Evolutionary conservation across 1,140 invertebrate species (phyloP).

Genomic region (Catajapyx aquilonaris): DNA sequence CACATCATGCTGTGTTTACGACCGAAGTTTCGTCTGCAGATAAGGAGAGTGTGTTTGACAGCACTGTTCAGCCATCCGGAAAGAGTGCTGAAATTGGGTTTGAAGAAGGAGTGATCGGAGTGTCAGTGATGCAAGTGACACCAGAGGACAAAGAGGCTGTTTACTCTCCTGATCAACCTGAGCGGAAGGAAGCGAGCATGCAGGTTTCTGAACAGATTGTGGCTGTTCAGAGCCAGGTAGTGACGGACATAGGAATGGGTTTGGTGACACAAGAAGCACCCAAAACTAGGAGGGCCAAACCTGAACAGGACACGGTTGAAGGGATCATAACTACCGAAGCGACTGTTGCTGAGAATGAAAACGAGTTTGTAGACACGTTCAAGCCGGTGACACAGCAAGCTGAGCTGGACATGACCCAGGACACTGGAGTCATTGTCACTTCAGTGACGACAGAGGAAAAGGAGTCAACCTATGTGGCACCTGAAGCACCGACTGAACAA

Average conservation of each 20-base stretch:
- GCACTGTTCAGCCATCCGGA: conserved; percentile 8
- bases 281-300: too few species aligned
- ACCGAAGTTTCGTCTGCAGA: conserved; percentile 17
- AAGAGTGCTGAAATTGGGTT: conserved; percentile 2
- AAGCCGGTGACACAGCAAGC: conserved; percentile 18
- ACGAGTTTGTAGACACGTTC: conserved; percentile 15
- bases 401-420: conserved; percentile 12
- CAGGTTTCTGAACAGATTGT: too few species aligned
- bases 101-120: conserved; percentile 6
- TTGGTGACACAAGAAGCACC: too few species aligned
- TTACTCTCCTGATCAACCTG: too few species aligned
- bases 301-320: too few species aligned
- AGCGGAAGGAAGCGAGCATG: too few species aligned
- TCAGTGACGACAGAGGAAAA: conserved; percentile 23
- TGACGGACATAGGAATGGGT: too few species aligned
- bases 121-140: conserved; percentile 16
- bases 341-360: conserved; percentile 20
- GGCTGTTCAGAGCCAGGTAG: neutral
- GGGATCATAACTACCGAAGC: conserved; percentile 19
- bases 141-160: conserved; percentile 18
- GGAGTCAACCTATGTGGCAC: conserved; percentile 15
- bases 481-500: conserved; percentile 15
- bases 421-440: conserved; percentile 20
- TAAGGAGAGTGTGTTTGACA: conserved; percentile 14
- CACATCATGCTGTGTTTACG: too few species aligned